These are phyloP conservation scores for Oryzias celebensis DNA, from an alignment of 2,113 vertebrate genomes.

Conservation along the genomic window DNA sequence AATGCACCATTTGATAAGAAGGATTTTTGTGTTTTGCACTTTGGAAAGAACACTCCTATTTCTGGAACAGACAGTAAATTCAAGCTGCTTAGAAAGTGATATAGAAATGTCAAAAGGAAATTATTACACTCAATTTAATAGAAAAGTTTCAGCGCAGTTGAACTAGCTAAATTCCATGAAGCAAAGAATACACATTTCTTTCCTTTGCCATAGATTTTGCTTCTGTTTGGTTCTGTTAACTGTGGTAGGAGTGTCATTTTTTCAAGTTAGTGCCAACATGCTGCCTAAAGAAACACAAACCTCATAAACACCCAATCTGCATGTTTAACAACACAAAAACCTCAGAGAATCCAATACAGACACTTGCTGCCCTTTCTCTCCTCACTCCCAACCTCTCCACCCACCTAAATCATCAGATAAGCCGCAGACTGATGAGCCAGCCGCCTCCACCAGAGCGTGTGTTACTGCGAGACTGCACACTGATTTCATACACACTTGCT, in stretches of 20 bases:
- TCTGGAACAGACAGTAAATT: conserved; percentile 16
- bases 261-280: neutral
- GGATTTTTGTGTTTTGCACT: conserved; percentile 19
- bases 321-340: conserved; percentile 41
- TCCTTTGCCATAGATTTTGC: neutral
- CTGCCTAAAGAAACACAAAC: conserved; percentile 5
- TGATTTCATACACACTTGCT: conserved; percentile 71
- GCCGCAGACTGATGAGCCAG: conserved; percentile 66
- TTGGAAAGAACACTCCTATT: conserved; percentile 13
- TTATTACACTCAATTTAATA: conserved; percentile 5
- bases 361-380: conserved; percentile 28
- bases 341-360: conserved; percentile 41
- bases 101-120: conserved; percentile 10
- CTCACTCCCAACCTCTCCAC: conserved; percentile 55
- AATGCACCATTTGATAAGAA: neutral
- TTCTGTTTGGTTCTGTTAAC: neutral
- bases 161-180: neutral
- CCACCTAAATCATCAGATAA: conserved; percentile 72
- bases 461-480: conserved; percentile 63
- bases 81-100: conserved; percentile 39
- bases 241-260: neutral
- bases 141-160: conserved; percentile 27
- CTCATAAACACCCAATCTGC: conserved; percentile 10
- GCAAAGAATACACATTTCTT: neutral
- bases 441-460: conserved; percentile 68